A percentile compares a stretch with the other conserved stretches of the same genome.
Conservation (phyloP, 2,888 invertebrate species). For the Heliconius aoede region DNA sequence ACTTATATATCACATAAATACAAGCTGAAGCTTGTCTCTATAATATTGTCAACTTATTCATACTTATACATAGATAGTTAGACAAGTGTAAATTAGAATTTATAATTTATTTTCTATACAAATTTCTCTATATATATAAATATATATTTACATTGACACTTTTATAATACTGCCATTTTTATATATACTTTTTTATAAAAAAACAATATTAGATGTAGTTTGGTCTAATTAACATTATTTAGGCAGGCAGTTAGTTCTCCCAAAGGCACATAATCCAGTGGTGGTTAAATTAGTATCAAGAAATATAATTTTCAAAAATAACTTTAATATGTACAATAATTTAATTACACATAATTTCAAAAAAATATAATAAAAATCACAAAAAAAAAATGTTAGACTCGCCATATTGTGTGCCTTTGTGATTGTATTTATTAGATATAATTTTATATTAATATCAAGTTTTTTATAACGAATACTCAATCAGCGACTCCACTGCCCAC, state of each 20-base stretch:
- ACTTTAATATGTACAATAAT: no score
- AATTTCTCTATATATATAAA: not conserved
- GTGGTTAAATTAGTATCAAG: not conserved
- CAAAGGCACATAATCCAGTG: slow-evolving; percentile 70
- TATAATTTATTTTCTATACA: slow-evolving; percentile 21
- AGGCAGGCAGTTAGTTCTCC: slow-evolving; percentile 60
- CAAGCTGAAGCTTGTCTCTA: not conserved
- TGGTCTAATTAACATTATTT: slow-evolving; percentile 49
- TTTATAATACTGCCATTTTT: slow-evolving; percentile 22
- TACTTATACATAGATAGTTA: not conserved
- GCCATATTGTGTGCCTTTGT: slow-evolving; percentile 71
- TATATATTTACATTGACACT: slow-evolving; percentile 1
- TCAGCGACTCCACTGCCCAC: slow-evolving; percentile 65
- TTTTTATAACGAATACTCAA: slow-evolving; percentile 65
- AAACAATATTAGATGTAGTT: slow-evolving; percentile 23
- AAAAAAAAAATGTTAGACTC: no score
- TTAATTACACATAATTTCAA: no score
- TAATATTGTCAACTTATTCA: slow-evolving; percentile 14
- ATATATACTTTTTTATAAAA: slow-evolving; percentile 2
- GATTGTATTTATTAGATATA: slow-evolving; percentile 58
- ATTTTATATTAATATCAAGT: slow-evolving; percentile 57
- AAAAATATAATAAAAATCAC: no score
- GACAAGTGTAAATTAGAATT: slow-evolving; percentile 23
- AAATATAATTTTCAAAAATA: not conserved
- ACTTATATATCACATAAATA: not conserved